Conservation (phyloP, 1,140 invertebrate genomes). For the Trichonephila clavata region DNA sequence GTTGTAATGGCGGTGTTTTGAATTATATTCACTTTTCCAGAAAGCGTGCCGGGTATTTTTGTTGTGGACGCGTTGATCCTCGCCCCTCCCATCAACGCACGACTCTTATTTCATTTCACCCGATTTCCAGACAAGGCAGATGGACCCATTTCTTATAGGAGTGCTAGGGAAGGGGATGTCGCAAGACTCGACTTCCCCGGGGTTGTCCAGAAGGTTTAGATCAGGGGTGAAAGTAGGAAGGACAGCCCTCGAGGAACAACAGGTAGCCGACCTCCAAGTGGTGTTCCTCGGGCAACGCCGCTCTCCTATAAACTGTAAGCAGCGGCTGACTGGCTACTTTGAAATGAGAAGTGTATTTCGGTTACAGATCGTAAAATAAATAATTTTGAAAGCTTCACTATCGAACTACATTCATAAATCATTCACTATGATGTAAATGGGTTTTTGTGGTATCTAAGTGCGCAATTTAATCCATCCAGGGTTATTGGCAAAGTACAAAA, state of each 20-base stretch:
- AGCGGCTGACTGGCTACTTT: not conserved
- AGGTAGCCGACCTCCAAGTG: not conserved
- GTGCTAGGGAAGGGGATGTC: too few species aligned
- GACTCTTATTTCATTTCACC: not conserved
- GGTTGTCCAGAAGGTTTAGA: too few species aligned
- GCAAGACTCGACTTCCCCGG: not conserved
- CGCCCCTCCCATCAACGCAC: not conserved
- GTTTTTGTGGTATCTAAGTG: too few species aligned
- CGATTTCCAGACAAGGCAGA: not conserved
- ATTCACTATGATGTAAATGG: too few species aligned
- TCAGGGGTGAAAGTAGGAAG: too few species aligned
- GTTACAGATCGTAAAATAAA: too few species aligned
- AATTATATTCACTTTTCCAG: not conserved
- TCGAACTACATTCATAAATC: too few species aligned
- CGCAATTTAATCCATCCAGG: too few species aligned
- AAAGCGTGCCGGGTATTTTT: not conserved
- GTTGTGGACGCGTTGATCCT: not conserved
- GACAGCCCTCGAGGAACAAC: too few species aligned
- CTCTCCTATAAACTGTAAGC: not conserved
- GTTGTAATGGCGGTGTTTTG: not conserved
- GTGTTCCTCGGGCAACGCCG: not conserved
- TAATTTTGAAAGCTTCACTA: too few species aligned
- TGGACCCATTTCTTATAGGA: not conserved
- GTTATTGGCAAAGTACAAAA: too few species aligned
- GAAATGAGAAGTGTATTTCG: not conserved